phyloP scores from a whole-genome alignment of 2,888 invertebrate species.

The Oxyscelio sp. region DNA sequence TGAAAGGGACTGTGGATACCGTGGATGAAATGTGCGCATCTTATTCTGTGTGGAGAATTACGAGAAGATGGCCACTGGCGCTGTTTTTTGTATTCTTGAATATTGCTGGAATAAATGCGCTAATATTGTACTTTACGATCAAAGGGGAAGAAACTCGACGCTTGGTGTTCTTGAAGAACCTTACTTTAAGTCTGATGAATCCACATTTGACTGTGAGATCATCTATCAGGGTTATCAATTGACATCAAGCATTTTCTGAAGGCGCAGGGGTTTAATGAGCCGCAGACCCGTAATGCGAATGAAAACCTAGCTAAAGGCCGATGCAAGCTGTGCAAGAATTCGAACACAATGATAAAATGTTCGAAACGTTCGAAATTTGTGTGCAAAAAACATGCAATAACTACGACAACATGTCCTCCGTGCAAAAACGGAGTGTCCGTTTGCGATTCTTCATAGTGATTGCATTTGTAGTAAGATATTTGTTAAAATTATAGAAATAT shows the following conservation, averaged over 20 bases:
- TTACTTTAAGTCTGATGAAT: slow-evolving; percentile 69
- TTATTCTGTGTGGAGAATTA: slow-evolving; percentile 73
- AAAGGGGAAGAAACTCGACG: slow-evolving; percentile 38
- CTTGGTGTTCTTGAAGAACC: slow-evolving; percentile 68
- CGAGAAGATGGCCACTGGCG: slow-evolving; percentile 77
- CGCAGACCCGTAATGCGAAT: slow-evolving; percentile 11
- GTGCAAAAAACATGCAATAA: slow-evolving; percentile 49
- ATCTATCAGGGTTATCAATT: slow-evolving; percentile 65
- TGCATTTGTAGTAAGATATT: slow-evolving; percentile 5
- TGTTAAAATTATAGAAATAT: slow-evolving; percentile 6
- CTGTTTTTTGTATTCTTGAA: slow-evolving; percentile 78
- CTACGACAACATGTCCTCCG: slow-evolving; percentile 15
- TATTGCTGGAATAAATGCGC: slow-evolving; percentile 76
- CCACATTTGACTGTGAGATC: slow-evolving; percentile 66
- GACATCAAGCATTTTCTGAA: slow-evolving; percentile 62
- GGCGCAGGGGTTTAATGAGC: slow-evolving; percentile 7
- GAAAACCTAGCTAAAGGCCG: slow-evolving; percentile 22
- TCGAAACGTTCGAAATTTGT: slow-evolving; percentile 28
- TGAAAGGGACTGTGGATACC: slow-evolving; percentile 71
- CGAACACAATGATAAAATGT: slow-evolving; percentile 52
- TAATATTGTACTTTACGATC: slow-evolving; percentile 67
- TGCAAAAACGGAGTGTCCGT: slow-evolving; percentile 23
- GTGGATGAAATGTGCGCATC: slow-evolving; percentile 76
- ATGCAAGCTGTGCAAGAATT: slow-evolving; percentile 42
- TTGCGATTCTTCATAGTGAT: slow-evolving; percentile 15